These are phyloP conservation scores for Nemurella pictetii DNA, from an alignment of 2,888 invertebrate genomes.

Conservation along the genomic window DNA sequence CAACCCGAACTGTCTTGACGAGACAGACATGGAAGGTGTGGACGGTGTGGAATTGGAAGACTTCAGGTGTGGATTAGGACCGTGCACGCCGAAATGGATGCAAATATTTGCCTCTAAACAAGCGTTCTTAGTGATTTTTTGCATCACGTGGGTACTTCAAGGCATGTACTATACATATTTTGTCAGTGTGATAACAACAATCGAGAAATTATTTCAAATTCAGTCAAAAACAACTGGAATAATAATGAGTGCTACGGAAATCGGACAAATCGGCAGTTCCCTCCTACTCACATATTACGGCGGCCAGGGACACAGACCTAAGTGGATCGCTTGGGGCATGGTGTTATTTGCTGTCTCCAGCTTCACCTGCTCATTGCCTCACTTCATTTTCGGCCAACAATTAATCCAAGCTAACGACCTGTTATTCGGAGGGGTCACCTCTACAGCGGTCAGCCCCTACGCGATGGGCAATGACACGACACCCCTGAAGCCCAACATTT, in stretches of 20 bases:
- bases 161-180: conserved; percentile 95
- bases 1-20: background rate
- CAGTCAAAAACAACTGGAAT: conserved; percentile 87
- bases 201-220: conserved; percentile 89
- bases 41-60: conserved; percentile 52
- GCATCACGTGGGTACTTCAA: conserved; percentile 79
- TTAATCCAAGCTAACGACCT: conserved; percentile 62
- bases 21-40: conserved; percentile 1
- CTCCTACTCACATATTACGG: conserved; percentile 86
- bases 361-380: conserved; percentile 84
- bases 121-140: conserved; percentile 85
- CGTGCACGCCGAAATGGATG: conserved; percentile 73
- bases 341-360: conserved; percentile 83
- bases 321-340: conserved; percentile 94
- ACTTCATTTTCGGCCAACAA: conserved; percentile 80
- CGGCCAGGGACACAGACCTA: conserved; percentile 87
- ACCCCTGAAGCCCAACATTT: conserved; percentile 44
- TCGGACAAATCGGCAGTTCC: conserved; percentile 90
- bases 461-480: conserved; percentile 46
- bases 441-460: conserved; percentile 45
- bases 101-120: conserved; percentile 79
- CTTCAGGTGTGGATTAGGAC: conserved; percentile 78
- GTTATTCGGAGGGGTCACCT: conserved; percentile 49
- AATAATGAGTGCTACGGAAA: conserved; percentile 87
- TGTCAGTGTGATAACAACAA: conserved; percentile 90